These are phyloP conservation scores for Phrynocephalus forsythii DNA, from an alignment of 2,797 vertebrate genomes.

Conservation along the genomic window DNA sequence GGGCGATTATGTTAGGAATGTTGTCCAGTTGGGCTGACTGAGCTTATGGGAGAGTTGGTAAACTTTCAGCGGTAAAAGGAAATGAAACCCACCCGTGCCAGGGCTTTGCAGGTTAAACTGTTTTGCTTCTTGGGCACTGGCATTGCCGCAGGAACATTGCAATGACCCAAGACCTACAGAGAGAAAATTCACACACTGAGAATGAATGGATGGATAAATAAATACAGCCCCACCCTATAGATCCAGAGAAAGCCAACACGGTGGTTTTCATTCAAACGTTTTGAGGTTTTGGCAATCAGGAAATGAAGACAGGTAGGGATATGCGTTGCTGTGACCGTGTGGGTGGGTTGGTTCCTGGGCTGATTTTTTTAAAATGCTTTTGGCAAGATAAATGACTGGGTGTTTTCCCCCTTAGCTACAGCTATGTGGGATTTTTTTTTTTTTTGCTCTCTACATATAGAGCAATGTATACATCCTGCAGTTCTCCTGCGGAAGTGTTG, in stretches of 20 bases:
- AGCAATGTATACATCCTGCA: slow-evolving; percentile 5
- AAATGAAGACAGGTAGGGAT: slow-evolving; percentile 56
- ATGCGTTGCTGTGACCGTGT: neutral
- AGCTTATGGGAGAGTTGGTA: slow-evolving; percentile 13
- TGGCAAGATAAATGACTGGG: slow-evolving; percentile 60
- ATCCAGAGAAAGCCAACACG: neutral
- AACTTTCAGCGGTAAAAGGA: neutral
- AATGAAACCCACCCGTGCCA: neutral
- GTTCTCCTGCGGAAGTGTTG: neutral
- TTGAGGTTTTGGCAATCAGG: slow-evolving; percentile 61
- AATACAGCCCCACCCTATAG: neutral
- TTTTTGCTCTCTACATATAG: slow-evolving; percentile 34
- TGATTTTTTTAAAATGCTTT: slow-evolving; percentile 30
- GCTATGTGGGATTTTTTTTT: slow-evolving; percentile 59
- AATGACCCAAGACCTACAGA: neutral
- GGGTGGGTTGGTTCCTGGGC: too few relatives aligned
- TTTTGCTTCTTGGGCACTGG: neutral
- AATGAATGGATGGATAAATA: neutral
- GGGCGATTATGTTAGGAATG: slow-evolving; percentile 19
- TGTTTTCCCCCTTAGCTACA: slow-evolving; percentile 63
- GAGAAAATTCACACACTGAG: neutral
- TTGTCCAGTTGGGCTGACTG: slow-evolving; percentile 1
- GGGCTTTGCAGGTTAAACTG: neutral
- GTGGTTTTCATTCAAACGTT: slow-evolving; percentile 52
- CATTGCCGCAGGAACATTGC: neutral